Evolutionary conservation across 1,140 invertebrate species (phyloP).

Genomic region (Neodiprion fabricii): DNA sequence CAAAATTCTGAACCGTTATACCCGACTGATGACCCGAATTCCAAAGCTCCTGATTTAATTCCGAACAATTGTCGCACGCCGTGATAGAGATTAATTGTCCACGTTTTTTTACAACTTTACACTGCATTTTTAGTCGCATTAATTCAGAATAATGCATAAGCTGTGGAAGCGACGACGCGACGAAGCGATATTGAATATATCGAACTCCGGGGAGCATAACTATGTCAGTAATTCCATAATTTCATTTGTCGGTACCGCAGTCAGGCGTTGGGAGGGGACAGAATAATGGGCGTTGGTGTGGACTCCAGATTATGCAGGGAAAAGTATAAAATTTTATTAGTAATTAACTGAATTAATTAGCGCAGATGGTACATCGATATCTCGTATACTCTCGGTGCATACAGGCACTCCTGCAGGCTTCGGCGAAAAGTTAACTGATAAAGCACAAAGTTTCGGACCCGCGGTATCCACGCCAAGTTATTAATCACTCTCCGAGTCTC

Average conservation of each 20-base stretch:
- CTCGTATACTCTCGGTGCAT: constrained; percentile 31
- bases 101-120: no score
- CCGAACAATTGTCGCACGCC: no score
- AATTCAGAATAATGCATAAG: no score
- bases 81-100: no score
- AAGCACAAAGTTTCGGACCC: constrained; percentile 37
- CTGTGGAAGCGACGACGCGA: no score
- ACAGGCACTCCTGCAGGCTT: constrained; percentile 23
- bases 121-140: no score
- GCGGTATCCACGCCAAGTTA: constrained; percentile 29
- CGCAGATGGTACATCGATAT: constrained; percentile 8
- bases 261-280: neutral
- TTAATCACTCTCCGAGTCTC: constrained; percentile 33
- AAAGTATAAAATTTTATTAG: constrained; percentile 33
- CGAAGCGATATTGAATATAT: no score
- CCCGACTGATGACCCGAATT: no score
- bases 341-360: constrained; percentile 50
- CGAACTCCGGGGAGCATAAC: no score
- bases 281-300: neutral
- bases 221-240: neutral
- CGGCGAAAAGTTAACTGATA: constrained; percentile 43
- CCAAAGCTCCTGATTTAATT: no score
- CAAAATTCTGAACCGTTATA: no score
- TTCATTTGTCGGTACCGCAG: neutral
- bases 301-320: neutral